A percentile compares a stretch with the other conserved stretches of the same genome.
Evolutionary conservation across 1,140 invertebrate species (phyloP).

Genomic region (Aphelinus certus): DNA sequence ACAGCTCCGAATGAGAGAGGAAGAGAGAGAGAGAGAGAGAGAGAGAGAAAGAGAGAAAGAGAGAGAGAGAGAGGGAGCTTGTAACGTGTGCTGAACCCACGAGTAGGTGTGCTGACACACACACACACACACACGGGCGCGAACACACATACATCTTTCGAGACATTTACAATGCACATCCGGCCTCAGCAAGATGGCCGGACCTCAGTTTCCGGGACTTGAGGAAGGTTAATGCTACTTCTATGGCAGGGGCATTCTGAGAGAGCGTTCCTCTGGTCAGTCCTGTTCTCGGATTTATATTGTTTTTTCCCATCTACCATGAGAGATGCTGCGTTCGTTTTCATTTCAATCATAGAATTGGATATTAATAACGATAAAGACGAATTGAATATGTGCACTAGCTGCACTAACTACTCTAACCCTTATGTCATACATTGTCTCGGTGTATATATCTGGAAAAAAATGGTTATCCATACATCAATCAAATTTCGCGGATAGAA

Average conservation of each 20-base stretch:
- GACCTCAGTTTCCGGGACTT: slow-evolving; percentile 39
- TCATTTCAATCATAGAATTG: too few relatives aligned
- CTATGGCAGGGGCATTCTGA: slow-evolving; percentile 34
- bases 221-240: slow-evolving; percentile 16
- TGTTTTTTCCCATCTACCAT: not conserved
- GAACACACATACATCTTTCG: slow-evolving; percentile 42
- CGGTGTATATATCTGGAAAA: too few relatives aligned
- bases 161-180: slow-evolving; percentile 48
- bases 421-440: too few relatives aligned
- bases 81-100: not conserved
- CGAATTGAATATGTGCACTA: too few relatives aligned
- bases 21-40: not conserved
- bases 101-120: too few relatives aligned
- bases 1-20: not conserved
- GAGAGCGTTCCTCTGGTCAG: not conserved
- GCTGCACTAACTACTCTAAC: too few relatives aligned
- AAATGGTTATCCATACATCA: too few relatives aligned
- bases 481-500: too few relatives aligned
- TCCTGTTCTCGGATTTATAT: slow-evolving; percentile 12
- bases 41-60: slow-evolving; percentile 13
- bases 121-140: too few relatives aligned
- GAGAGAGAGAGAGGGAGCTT: slow-evolving; percentile 10
- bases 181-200: slow-evolving; percentile 46
- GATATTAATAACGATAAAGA: too few relatives aligned
- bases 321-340: too few relatives aligned